phyloP scores from a whole-genome alignment of 2,888 invertebrate genomes.

The Rhaphigaster nebulosa region DNA sequence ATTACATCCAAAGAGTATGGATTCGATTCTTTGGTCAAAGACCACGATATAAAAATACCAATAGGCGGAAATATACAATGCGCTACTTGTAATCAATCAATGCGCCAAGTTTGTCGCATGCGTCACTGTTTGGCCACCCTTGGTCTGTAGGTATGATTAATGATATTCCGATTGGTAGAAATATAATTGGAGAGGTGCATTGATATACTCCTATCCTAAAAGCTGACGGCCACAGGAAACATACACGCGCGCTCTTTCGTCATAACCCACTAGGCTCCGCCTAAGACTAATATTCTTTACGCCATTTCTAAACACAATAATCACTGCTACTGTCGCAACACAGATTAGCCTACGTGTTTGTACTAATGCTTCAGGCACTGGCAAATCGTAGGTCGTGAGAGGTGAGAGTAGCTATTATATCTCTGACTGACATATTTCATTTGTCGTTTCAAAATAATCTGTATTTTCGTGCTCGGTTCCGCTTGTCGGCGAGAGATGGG shows the following conservation, averaged over 20 bases:
- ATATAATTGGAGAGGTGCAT: too few relatives aligned
- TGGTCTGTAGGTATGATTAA: too few relatives aligned
- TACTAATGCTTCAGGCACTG: background rate
- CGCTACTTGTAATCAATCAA: too few relatives aligned
- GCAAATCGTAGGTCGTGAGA: background rate
- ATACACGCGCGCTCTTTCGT: background rate
- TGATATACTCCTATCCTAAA: background rate
- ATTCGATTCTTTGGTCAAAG: too few relatives aligned
- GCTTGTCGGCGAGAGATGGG: background rate
- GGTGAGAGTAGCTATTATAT: background rate
- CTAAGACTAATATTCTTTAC: background rate
- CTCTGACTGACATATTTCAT: background rate
- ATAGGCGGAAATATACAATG: too few relatives aligned
- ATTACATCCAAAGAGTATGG: too few relatives aligned
- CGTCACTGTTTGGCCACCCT: too few relatives aligned
- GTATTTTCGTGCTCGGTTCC: background rate
- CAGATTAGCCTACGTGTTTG: constrained; percentile 6
- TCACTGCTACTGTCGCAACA: background rate
- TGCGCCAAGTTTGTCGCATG: too few relatives aligned
- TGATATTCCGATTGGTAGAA: too few relatives aligned
- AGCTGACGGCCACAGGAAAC: background rate
- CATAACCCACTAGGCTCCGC: background rate
- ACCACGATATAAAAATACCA: too few relatives aligned
- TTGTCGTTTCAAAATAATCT: background rate
- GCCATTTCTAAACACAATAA: background rate